These are phyloP conservation scores for Pantherophis guttatus DNA, from an alignment of 2,113 vertebrate genomes.

Conservation along the genomic window DNA sequence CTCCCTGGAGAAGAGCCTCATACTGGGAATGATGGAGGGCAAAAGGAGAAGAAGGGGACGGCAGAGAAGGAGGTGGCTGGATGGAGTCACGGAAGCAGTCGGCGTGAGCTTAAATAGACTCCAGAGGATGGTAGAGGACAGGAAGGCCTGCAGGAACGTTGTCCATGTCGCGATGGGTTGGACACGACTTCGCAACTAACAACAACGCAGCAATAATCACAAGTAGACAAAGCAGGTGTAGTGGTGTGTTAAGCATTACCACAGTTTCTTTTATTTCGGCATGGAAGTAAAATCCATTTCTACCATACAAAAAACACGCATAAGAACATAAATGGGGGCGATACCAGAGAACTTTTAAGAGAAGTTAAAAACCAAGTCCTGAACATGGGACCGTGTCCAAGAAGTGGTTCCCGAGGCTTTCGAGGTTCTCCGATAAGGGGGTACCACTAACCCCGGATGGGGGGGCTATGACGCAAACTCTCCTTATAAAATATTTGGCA, in stretches of 20 bases:
- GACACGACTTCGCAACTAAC: no score
- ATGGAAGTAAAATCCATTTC: slow-evolving; percentile 1
- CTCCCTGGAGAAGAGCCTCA: no score
- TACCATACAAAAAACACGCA: slow-evolving; percentile 28
- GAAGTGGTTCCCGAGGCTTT: background rate
- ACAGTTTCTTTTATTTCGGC: background rate
- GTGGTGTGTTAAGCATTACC: background rate
- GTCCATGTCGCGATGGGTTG: no score
- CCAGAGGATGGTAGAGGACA: no score
- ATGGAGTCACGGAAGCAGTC: no score
- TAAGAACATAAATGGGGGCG: background rate
- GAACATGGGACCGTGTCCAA: background rate
- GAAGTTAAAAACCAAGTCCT: background rate
- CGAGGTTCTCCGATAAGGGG: background rate
- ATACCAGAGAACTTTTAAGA: background rate
- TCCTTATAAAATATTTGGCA: background rate
- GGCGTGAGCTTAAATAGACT: no score
- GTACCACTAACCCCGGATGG: background rate
- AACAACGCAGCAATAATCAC: background rate
- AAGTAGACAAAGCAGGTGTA: background rate
- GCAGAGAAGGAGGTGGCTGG: no score
- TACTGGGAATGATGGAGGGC: no score
- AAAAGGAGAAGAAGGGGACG: no score
- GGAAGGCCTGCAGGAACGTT: no score
- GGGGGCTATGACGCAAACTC: background rate